Evolutionary conservation across 1,140 invertebrate species (phyloP).

Genomic region (Penaeus indicus): DNA sequence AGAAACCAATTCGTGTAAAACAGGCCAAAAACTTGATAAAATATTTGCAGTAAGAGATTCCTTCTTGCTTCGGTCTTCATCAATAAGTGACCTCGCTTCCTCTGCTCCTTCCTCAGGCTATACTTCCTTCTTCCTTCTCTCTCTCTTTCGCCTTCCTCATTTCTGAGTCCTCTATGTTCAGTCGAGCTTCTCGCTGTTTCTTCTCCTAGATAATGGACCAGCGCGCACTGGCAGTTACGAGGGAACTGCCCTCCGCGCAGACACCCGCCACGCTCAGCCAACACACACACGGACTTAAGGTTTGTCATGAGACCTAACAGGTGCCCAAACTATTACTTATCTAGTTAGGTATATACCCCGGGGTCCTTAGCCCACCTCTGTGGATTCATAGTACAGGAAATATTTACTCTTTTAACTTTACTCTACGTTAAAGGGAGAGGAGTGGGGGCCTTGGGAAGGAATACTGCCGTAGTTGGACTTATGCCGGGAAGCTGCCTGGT

Average conservation of each 20-base stretch:
- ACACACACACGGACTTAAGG: slow-evolving; percentile 42
- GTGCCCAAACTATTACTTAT: slow-evolving; percentile 52
- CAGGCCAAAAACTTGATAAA: slow-evolving; percentile 57
- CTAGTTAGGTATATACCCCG: slow-evolving; percentile 48
- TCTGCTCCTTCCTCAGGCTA: slow-evolving; percentile 40
- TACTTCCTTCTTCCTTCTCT: slow-evolving; percentile 47
- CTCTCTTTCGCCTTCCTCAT: slow-evolving; percentile 60
- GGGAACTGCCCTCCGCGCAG: slow-evolving; percentile 29
- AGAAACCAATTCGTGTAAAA: slow-evolving; percentile 64
- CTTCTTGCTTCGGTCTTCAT: slow-evolving; percentile 57
- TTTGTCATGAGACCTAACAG: slow-evolving; percentile 56
- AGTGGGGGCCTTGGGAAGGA: slow-evolving; percentile 25
- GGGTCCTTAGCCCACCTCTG: slow-evolving; percentile 39
- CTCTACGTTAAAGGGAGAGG: too few relatives aligned
- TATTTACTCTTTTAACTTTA: slow-evolving; percentile 17
- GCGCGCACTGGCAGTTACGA: slow-evolving; percentile 48
- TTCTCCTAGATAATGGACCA: slow-evolving; percentile 58
- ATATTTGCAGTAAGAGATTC: slow-evolving; percentile 63
- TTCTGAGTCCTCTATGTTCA: slow-evolving; percentile 52
- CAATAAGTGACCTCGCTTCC: slow-evolving; percentile 43
- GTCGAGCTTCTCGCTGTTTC: slow-evolving; percentile 63
- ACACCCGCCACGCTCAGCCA: slow-evolving; percentile 25
- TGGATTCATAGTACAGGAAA: slow-evolving; percentile 42
- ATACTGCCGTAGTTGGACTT: slow-evolving; percentile 49
- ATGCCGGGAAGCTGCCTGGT: slow-evolving; percentile 42